Base-by-base conservation (phyloP, 2,113 vertebrate species). In the Sinocyclocheilus grahami region DNA sequence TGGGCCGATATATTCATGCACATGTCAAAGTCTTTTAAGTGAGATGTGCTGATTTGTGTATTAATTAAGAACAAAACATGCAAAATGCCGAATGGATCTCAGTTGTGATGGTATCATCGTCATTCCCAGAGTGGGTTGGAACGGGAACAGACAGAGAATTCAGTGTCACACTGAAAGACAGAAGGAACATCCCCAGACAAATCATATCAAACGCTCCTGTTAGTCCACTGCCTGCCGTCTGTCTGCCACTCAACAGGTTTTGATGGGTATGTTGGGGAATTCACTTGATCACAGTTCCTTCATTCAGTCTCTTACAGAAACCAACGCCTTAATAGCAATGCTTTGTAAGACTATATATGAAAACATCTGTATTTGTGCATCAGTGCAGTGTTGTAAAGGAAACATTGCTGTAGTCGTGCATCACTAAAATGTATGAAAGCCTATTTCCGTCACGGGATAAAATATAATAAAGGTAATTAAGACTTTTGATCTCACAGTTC, bases 191-290 rank as follows among this genome's bases (percentile, higher is more conserved):
- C 14, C 51, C 51, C 48, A 48, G 48, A 48, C 12, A 13, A 42
- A 8, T 62, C 46, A 79, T 9, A 39, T 39, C 33, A 42, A 53
- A 14, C 1, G 8, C 46, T 65, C 5, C 51, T 67, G 72, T 39
- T 46, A 22, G 74, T 78, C 42, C 62, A 11, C 46, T 27, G 33
- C 12, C 27, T 48, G 48, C 14, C 6, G 8, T 20, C 48, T 10
- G 22, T 86, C 48, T 72, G 42, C 16, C 77, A 11, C 4, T 78
- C 53, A 33, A 62, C 48, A 71, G 84, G n/a, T 79, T 11, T 42
- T 58, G 62, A 72, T 16, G 33, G 37, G 10, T 37, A 60, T 48
- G 72, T 3, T 12, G 1, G 71, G 71, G 39, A 46, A 46, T 74
- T 74, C 20, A 12, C 71, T 74, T n/a, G 71, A 42, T 42, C 72